A percentile compares a stretch with the other conserved stretches of the same genome.
Conservation (phyloP, 2,888 invertebrate genomes). For the Prionchulus punctatus region DNA sequence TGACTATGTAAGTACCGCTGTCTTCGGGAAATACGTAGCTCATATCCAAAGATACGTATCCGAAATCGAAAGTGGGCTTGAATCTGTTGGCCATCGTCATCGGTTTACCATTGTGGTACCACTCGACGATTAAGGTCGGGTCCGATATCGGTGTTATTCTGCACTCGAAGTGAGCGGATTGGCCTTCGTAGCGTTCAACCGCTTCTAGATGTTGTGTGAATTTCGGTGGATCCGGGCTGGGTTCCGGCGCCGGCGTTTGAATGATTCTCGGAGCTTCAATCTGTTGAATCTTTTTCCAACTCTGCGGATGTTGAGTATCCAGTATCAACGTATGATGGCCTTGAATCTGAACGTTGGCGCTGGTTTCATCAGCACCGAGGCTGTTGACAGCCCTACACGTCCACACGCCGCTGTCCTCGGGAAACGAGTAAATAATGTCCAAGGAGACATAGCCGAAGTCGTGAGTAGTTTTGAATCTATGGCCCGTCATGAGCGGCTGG, state of each 20-base stretch:
- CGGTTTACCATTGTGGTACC: conserved; percentile 45
- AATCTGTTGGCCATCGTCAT: conserved; percentile 23
- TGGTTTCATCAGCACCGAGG: conserved; percentile 77
- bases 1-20: conserved; percentile 72
- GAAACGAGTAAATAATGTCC: conserved; percentile 79
- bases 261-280: conserved; percentile 24
- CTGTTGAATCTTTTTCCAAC: conserved; percentile 28
- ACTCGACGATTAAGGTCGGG: conserved; percentile 73
- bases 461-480: conserved; percentile 36
- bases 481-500: conserved; percentile 44
- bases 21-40: conserved; percentile 69
- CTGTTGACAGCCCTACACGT: conserved; percentile 55
- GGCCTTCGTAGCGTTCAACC: conserved; percentile 38
- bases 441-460: conserved; percentile 94
- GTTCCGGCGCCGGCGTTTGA: conserved; percentile 12
- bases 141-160: conserved; percentile 77
- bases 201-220: conserved; percentile 25
- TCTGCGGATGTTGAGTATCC: conserved; percentile 23
- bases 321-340: conserved; percentile 30
- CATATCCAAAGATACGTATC: conserved; percentile 78
- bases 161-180: conserved; percentile 78
- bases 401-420: conserved; percentile 90
- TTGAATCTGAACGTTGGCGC: conserved; percentile 62
- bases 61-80: conserved; percentile 51
- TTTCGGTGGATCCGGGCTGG: conserved; percentile 20